phyloP scores from a whole-genome alignment of 2,888 invertebrate species.

The Elegia similella region DNA sequence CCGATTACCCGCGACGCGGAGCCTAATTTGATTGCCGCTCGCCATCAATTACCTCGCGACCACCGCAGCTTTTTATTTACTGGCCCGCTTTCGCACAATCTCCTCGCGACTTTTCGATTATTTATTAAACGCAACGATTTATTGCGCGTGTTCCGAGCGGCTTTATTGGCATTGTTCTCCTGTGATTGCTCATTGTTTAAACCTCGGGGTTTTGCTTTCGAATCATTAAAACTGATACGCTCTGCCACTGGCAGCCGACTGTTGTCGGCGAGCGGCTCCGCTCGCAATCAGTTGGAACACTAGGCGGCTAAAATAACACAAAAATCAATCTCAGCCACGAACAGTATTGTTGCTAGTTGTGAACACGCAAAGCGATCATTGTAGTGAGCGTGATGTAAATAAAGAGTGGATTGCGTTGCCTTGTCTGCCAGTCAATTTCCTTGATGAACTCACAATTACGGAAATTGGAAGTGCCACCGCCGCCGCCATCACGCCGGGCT shows the following conservation, averaged over 20 bases:
- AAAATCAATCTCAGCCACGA: conserved; percentile 34
- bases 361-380: conserved; percentile 45
- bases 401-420: conserved; percentile 57
- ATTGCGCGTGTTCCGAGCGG: conserved; percentile 44
- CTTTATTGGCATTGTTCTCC: conserved; percentile 51
- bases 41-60: conserved; percentile 72
- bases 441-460: conserved; percentile 77
- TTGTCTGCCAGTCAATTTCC: conserved; percentile 73
- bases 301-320: conserved; percentile 34
- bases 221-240: conserved; percentile 40
- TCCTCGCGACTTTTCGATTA: conserved; percentile 49
- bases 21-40: conserved; percentile 77
- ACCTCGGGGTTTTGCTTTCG: conserved; percentile 25
- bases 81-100: conserved; percentile 46
- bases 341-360: conserved; percentile 39
- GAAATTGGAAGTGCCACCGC: conserved; percentile 64
- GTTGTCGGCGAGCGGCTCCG: conserved; percentile 1
- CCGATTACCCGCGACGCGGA: conserved; percentile 74
- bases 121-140: conserved; percentile 54
- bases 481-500: conserved; percentile 26
- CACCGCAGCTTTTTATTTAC: conserved; percentile 69
- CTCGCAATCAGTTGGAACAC: conserved; percentile 28
- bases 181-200: conserved; percentile 50
- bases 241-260: conserved; percentile 20
- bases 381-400: conserved; percentile 51